Evolutionary conservation across 2,888 invertebrate species (phyloP).

Genomic region (Brachypalpus laphriformis): DNA sequence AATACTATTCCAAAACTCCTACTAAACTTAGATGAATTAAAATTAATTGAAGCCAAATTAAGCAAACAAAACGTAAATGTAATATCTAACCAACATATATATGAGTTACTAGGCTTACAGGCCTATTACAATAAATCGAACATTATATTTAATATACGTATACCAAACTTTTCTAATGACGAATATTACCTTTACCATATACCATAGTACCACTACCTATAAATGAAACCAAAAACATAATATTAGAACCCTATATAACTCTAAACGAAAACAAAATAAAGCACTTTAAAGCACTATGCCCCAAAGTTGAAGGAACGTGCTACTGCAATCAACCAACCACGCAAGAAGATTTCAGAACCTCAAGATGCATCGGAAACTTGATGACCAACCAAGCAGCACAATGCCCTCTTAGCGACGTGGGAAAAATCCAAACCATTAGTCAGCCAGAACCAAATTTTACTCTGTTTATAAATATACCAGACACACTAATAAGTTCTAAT

Average conservation of each 20-base stretch:
- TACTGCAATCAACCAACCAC: neutral
- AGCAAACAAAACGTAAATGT: no score
- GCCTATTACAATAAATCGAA: no score
- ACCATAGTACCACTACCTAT: neutral
- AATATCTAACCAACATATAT: no score
- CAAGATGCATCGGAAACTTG: slow-evolving; percentile 28
- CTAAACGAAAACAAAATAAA: neutral
- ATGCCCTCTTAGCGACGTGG: slow-evolving; percentile 20
- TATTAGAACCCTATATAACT: neutral
- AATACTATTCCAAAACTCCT: neutral
- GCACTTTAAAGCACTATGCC: slow-evolving; percentile 3
- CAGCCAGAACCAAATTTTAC: slow-evolving; percentile 40
- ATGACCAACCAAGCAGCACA: slow-evolving; percentile 29
- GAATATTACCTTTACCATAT: neutral
- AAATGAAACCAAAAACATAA: neutral
- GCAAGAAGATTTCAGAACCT: slow-evolving; percentile 24
- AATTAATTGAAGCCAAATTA: no score
- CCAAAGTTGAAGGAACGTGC: neutral
- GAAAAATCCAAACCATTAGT: neutral
- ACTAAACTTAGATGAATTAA: no score
- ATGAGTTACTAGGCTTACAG: no score
- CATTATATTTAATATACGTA: neutral
- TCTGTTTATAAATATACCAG: no score
- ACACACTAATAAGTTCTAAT: slow-evolving; percentile 23
- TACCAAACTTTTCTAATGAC: neutral